Evolutionary conservation across 2,113 vertebrate species (phyloP), one percentile per base, ranked within the genome.

Genomic region (Equus quagga): DNA sequence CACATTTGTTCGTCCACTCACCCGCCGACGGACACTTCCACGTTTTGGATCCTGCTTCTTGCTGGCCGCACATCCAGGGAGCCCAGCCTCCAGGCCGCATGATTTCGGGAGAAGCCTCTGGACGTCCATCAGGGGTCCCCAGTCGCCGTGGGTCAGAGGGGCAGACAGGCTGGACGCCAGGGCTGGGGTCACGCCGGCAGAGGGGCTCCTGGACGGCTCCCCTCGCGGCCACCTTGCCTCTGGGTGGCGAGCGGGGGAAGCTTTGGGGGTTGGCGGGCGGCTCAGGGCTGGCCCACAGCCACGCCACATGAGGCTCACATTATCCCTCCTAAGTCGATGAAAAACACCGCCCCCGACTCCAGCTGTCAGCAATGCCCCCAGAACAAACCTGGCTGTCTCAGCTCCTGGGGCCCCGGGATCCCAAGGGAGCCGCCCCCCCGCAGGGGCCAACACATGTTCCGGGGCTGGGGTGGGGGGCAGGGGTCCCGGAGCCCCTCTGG

Each of bases 111-210:
- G 64, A 46, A 11, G 41, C 28, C 54, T 19, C 65, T 46, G 41
- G n/a, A 51, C 1, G 7, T 64, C 23, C 31, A 28, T 10, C 15
- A 9, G 8, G 0, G 56, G 36, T 28, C 44, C 58, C 44, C 23
- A 24, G 8, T 15, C 7, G 0, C 10, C 1, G 33, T 9, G 23
- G 79, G 67, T 19, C 6, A 10, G 49, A 23, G 51, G 54, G 9
- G 33, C 51, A 8, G 60, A 21, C 2, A 11, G 12, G 49, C 19
- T 33, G 9, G n/a, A 2, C 1, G 28, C 41, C 78, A 82, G 11
- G 21, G 8, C 76, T 28, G 9, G 5, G n/a, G 4, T 0, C 23
- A 18, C 6, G 12, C 2, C 67, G 58, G 44, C 46, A 3, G 41
- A 13, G 0, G 8, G 21, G 78, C 56, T 56, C 75, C n/a, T 2